Conservation (phyloP, 2,797 vertebrate species). For the Enteromius trimaculatus region DNA sequence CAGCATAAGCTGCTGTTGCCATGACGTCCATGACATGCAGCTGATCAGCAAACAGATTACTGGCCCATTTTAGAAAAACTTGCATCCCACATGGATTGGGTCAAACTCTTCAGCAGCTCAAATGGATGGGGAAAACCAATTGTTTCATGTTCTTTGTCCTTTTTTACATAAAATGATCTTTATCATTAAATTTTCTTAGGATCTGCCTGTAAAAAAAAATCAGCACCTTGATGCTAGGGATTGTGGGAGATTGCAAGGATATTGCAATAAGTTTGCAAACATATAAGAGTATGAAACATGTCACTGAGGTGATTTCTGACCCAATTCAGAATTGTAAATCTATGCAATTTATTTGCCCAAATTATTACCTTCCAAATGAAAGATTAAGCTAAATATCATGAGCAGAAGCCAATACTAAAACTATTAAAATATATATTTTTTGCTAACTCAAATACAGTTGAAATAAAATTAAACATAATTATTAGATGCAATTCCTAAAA, state of each 20-base stretch:
- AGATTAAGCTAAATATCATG: background rate
- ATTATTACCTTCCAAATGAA: background rate
- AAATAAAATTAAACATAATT: background rate
- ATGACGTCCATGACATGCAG: conserved; percentile 39
- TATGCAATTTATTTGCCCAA: background rate
- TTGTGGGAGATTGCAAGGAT: background rate
- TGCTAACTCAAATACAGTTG: background rate
- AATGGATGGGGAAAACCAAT: background rate
- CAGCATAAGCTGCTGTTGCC: conserved; percentile 54
- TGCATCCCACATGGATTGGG: background rate
- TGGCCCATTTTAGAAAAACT: background rate
- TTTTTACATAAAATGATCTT: background rate
- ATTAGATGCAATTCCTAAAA: background rate
- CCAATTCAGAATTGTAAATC: background rate
- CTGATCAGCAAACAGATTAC: conserved; percentile 43
- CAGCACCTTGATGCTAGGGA: background rate
- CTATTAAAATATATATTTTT: background rate
- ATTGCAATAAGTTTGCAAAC: background rate
- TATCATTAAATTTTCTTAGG: background rate
- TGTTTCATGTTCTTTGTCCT: background rate
- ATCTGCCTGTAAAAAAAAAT: background rate
- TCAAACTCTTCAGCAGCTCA: conserved; percentile 4
- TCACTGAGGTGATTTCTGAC: background rate
- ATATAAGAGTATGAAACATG: background rate
- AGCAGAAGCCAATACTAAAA: background rate